Conservation (phyloP, 2,888 invertebrate genomes). For the Sclerodermus sp. region DNA sequence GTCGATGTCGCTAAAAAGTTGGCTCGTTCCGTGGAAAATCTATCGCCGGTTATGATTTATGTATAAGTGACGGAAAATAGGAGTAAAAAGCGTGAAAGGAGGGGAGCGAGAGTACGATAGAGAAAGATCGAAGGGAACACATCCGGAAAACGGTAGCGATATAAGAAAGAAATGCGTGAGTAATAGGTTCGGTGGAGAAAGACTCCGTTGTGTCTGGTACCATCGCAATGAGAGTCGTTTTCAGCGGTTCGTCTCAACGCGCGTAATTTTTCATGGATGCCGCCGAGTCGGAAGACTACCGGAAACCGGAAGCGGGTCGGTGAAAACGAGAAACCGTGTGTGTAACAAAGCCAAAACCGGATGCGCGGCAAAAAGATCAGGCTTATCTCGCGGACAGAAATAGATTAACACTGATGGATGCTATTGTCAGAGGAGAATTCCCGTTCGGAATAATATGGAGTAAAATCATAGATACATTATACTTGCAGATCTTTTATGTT, state of each 20-base stretch:
- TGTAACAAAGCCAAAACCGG: conserved; percentile 18
- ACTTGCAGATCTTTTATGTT: no score
- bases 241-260: conserved; percentile 15
- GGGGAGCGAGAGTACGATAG: no score
- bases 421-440: no score
- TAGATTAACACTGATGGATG: not conserved
- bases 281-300: conserved; percentile 26
- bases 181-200: conserved; percentile 4
- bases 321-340: conserved; percentile 21
- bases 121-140: no score
- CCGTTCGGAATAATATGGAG: no score
- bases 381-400: conserved; percentile 15
- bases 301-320: conserved; percentile 38
- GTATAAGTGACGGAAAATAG: not conserved
- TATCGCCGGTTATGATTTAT: no score
- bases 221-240: conserved; percentile 20
- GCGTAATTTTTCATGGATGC: conserved; percentile 38
- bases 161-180: no score
- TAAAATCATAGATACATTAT: no score
- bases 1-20: no score
- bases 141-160: no score
- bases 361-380: conserved; percentile 14
- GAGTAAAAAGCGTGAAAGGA: no score
- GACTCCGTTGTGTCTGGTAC: conserved; percentile 22
- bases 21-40: no score